Evolutionary conservation across 2,797 vertebrate genomes (phyloP).

Genomic region (Galagoides demidoff): DNA sequence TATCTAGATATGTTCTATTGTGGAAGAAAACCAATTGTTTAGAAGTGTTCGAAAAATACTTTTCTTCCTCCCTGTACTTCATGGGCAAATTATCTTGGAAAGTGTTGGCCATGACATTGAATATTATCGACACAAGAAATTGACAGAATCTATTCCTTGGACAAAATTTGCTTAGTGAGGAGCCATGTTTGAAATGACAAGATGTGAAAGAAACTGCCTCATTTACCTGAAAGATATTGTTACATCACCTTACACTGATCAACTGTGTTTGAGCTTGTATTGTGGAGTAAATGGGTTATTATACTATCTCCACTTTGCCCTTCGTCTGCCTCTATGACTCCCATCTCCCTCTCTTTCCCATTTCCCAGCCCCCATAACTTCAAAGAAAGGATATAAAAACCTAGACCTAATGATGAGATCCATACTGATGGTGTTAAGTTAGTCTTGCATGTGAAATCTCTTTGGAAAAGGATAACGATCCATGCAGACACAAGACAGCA

Average conservation of each 20-base stretch:
- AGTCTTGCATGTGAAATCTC: not conserved
- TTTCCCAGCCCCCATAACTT: not conserved
- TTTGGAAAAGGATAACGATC: not conserved
- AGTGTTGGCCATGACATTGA: not conserved
- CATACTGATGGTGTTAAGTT: not conserved
- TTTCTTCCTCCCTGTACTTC: not conserved
- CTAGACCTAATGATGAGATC: not conserved
- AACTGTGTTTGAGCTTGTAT: not conserved
- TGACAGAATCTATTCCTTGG: not conserved
- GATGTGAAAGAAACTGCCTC: not conserved
- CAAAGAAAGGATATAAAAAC: not conserved
- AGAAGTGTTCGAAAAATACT: not conserved
- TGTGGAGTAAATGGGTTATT: not conserved
- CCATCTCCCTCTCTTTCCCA: not conserved
- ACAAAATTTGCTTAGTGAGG: not conserved
- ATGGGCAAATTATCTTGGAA: not conserved
- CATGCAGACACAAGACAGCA: not conserved
- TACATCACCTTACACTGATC: not conserved
- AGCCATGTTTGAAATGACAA: not conserved
- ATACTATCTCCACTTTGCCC: not conserved
- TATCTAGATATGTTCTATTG: not conserved
- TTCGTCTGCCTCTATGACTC: not conserved
- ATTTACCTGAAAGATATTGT: not conserved
- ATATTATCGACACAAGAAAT: not conserved
- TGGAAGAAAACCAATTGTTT: not conserved